Evolutionary conservation across 2,797 vertebrate genomes (phyloP).

Genomic region (Silurus aristotelis): DNA sequence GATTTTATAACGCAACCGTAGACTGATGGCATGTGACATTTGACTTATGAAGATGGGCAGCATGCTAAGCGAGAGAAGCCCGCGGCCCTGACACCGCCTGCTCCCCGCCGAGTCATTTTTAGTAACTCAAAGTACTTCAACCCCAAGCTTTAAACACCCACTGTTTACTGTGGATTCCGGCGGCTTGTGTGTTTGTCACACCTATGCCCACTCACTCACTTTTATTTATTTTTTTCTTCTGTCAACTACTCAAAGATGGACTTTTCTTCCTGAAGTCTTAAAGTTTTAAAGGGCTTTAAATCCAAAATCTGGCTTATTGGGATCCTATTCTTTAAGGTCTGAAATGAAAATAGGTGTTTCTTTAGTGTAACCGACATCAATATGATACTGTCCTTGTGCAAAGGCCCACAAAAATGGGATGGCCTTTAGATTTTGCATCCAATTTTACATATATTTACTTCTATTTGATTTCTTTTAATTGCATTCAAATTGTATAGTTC

Average conservation of each 20-base stretch:
- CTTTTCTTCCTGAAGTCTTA: background rate
- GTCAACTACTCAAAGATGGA: background rate
- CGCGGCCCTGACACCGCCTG: conserved; percentile 63
- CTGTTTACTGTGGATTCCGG: conserved; percentile 44
- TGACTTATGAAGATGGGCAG: conserved; percentile 72
- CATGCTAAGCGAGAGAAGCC: conserved; percentile 59
- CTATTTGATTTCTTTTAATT: background rate
- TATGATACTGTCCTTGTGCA: background rate
- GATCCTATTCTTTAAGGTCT: background rate
- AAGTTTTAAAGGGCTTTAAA: background rate
- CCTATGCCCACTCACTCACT: background rate
- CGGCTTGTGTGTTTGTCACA: conserved; percentile 8
- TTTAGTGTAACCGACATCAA: background rate
- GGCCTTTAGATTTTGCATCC: background rate
- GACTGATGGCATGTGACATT: conserved; percentile 75
- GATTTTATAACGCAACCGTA: conserved; percentile 50
- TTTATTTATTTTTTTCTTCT: background rate
- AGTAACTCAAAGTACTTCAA: conserved; percentile 67
- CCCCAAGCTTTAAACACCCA: conserved; percentile 58
- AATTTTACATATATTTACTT: too few species aligned
- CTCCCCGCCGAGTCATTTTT: conserved; percentile 74
- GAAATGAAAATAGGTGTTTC: background rate
- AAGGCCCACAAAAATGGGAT: background rate
- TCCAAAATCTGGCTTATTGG: background rate
- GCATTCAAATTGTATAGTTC: background rate